phyloP scores from a whole-genome alignment of 2,888 invertebrate genomes.

The Saturnia pavonia region DNA sequence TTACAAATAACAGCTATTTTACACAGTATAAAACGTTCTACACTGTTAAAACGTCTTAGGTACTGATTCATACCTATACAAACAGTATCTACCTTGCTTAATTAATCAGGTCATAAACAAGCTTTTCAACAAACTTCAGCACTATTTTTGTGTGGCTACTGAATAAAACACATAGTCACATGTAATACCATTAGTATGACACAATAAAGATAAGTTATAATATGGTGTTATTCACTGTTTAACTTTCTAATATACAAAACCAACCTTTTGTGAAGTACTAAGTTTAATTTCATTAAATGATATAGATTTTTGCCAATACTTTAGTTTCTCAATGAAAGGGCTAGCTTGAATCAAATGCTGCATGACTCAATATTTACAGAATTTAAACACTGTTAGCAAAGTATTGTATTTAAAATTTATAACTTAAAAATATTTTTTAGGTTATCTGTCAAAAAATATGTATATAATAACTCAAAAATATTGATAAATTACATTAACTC shows the following conservation, averaged over 20 bases:
- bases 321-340: conserved; percentile 79
- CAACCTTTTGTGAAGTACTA: conserved; percentile 87
- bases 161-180: neutral
- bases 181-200: neutral
- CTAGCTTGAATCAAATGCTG: conserved; percentile 80
- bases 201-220: neutral
- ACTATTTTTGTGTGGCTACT: neutral
- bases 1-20: neutral
- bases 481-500: neutral
- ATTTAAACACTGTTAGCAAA: conserved; percentile 15
- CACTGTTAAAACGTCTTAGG: neutral
- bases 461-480: conserved; percentile 23
- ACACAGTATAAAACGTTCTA: neutral
- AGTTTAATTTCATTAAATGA: conserved; percentile 78
- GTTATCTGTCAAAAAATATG: conserved; percentile 42
- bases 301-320: conserved; percentile 73
- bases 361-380: conserved; percentile 54
- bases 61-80: neutral
- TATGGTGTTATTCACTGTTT: neutral
- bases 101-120: neutral
- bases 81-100: neutral
- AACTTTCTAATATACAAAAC: conserved; percentile 22
- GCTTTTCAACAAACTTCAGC: neutral
- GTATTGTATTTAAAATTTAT: conserved; percentile 16
- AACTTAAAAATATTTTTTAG: conserved; percentile 30